Conservation (phyloP, 2,888 invertebrate species). For the Tetheella fluctuosa region DNA sequence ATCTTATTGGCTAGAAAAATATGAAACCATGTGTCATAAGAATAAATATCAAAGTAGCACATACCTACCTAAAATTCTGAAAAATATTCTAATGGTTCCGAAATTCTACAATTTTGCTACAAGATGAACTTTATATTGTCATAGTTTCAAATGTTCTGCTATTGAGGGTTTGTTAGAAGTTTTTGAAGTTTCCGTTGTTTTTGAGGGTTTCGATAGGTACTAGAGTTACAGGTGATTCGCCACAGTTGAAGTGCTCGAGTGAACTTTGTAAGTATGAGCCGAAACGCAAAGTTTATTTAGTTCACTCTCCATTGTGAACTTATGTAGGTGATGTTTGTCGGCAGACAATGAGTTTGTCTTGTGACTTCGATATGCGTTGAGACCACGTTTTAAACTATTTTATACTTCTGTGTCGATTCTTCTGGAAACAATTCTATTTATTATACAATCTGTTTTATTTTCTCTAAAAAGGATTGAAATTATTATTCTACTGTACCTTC, state of each 20-base stretch:
- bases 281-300: conserved; percentile 66
- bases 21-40: no score
- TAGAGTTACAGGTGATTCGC: conserved; percentile 64
- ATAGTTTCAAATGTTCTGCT: conserved; percentile 39
- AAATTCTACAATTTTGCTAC: conserved; percentile 17
- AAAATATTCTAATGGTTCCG: no score
- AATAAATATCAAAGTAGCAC: no score
- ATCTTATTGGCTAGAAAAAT: no score
- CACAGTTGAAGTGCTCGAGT: conserved; percentile 52
- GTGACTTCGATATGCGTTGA: conserved; percentile 62
- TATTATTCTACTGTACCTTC: no score
- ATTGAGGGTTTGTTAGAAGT: conserved; percentile 56
- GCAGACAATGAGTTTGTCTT: conserved; percentile 71
- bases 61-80: no score
- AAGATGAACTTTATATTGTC: conserved; percentile 36
- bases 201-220: conserved; percentile 51
- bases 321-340: conserved; percentile 59
- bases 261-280: conserved; percentile 65
- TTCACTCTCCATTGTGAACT: conserved; percentile 61
- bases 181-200: conserved; percentile 64
- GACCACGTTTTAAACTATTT: conserved; percentile 52
- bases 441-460: no score
- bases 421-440: neutral
- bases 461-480: no score
- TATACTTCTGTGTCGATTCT: conserved; percentile 8